phyloP scores from a whole-genome alignment of 1,140 invertebrate genomes.

The Nixonia krombeini region DNA sequence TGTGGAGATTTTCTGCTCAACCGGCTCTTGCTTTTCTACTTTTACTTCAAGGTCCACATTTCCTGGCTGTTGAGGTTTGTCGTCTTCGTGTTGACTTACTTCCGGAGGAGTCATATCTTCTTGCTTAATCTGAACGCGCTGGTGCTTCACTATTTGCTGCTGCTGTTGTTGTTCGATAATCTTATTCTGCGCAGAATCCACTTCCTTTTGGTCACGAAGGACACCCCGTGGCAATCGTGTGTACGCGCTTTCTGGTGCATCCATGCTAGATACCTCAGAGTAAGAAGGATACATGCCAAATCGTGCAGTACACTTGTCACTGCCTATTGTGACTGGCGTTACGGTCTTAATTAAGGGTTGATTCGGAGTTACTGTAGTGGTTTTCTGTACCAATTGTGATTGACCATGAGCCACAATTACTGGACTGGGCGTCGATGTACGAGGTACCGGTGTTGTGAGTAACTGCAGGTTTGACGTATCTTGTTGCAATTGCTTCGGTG shows the following conservation, averaged over 20 bases:
- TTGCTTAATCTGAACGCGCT: constrained; percentile 10
- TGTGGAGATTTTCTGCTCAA: background rate
- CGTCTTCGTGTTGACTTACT: background rate
- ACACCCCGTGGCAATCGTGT: background rate
- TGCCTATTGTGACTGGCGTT: constrained; percentile 44
- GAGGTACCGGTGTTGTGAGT: constrained; percentile 59
- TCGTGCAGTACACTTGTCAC: constrained; percentile 19
- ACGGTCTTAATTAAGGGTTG: constrained; percentile 61
- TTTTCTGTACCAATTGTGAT: constrained; percentile 54
- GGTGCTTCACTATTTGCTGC: too few species aligned
- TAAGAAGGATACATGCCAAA: constrained; percentile 23
- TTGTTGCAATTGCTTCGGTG: constrained; percentile 60
- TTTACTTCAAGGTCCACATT: constrained; percentile 12
- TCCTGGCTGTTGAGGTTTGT: background rate
- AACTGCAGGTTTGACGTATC: constrained; percentile 58
- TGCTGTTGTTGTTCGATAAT: too few species aligned
- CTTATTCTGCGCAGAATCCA: constrained; percentile 4
- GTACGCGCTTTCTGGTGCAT: constrained; percentile 5
- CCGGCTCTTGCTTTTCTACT: constrained; percentile 22
- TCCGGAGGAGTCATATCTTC: background rate
- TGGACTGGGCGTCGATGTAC: constrained; percentile 69
- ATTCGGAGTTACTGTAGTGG: constrained; percentile 44
- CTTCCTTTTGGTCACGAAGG: constrained; percentile 6
- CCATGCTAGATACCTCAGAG: constrained; percentile 8
- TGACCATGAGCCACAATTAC: constrained; percentile 70